Evolutionary conservation across 2,797 vertebrate species (phyloP).

Genomic region (Uromys caudimaculatus): DNA sequence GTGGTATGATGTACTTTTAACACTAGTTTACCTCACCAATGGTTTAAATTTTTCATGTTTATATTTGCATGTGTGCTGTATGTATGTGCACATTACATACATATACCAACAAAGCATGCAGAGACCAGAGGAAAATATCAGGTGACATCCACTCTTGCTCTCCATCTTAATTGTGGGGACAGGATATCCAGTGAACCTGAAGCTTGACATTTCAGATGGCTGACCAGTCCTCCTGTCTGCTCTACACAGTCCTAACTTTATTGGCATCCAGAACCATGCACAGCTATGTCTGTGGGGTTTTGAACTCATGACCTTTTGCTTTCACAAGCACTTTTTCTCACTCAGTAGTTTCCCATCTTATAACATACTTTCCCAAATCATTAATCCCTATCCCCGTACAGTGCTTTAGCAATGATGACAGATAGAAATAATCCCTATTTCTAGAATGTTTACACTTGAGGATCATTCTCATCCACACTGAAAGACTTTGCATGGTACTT

Average conservation of each 20-base stretch:
- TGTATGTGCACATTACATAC: neutral
- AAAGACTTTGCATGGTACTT: neutral
- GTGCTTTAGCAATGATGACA: neutral
- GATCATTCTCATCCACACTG: neutral
- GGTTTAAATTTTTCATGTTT: neutral
- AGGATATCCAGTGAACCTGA: neutral
- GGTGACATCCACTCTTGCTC: neutral
- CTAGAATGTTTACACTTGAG: neutral
- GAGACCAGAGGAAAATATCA: too few relatives aligned
- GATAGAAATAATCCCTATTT: neutral
- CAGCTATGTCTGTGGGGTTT: neutral
- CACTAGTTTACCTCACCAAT: neutral
- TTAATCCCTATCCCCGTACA: neutral
- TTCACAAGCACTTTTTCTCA: neutral
- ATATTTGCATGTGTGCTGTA: neutral
- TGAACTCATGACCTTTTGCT: neutral
- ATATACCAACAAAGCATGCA: neutral
- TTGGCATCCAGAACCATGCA: too few relatives aligned
- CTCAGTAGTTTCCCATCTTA: neutral
- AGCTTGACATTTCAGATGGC: neutral
- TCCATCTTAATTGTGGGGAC: too few relatives aligned
- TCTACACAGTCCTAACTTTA: neutral
- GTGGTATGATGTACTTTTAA: neutral
- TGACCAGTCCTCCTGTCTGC: neutral
- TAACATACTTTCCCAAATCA: neutral